These are phyloP conservation scores for Upupa epops DNA, from an alignment of 2,113 vertebrate genomes.

Conservation along the genomic window DNA sequence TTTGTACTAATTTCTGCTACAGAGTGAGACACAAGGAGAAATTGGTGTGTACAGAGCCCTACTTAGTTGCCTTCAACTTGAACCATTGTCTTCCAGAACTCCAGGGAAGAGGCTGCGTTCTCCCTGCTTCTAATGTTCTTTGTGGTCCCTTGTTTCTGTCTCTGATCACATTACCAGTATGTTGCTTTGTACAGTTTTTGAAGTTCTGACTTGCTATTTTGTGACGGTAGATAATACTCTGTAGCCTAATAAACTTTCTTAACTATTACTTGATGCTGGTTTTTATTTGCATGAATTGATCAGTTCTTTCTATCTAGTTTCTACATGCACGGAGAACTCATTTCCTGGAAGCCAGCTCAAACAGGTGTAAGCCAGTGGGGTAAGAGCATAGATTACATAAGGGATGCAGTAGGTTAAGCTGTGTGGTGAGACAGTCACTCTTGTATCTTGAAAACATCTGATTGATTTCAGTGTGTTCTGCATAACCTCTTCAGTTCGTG, in stretches of 20 bases:
- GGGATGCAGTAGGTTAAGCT: not conserved
- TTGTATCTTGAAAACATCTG: not conserved
- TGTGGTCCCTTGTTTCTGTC: not conserved
- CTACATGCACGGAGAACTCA: not conserved
- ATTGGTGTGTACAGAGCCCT: constrained; percentile 15
- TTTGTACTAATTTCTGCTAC: constrained; percentile 26
- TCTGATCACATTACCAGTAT: constrained; percentile 13
- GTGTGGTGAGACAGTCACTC: not conserved
- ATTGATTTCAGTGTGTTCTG: not conserved
- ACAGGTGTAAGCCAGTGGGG: not conserved
- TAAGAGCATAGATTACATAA: not conserved
- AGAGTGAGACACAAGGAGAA: constrained; percentile 17
- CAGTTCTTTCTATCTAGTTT: rapidly evolving
- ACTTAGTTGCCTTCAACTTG: constrained; percentile 17
- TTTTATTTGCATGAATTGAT: not conserved
- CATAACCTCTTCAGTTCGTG: not conserved
- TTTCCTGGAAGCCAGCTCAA: not conserved
- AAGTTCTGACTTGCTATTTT: constrained; percentile 79
- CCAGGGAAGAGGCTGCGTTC: constrained; percentile 41
- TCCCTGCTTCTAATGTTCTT: not conserved
- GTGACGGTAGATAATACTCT: constrained; percentile 86
- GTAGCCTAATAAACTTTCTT: constrained; percentile 92
- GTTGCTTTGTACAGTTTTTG: constrained; percentile 78
- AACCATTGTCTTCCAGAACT: constrained; percentile 32
- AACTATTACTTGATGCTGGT: constrained; percentile 49